Conservation (phyloP, 1,140 invertebrate species). For the Scylla paramamosain region DNA sequence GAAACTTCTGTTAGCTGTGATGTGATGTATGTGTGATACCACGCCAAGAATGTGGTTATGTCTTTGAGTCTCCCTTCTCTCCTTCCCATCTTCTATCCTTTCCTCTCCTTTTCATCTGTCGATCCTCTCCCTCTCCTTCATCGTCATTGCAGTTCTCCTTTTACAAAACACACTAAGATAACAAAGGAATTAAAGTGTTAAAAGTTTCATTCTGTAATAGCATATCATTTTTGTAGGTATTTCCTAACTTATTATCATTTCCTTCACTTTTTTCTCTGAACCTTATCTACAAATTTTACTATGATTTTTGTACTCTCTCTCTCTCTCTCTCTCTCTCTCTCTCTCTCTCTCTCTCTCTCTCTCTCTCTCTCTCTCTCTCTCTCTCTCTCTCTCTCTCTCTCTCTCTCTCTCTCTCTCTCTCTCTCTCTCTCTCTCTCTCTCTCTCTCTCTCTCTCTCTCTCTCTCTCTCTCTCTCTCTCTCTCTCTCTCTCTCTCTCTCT, state of each 20-base stretch:
- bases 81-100: not conserved
- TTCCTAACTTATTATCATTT: not conserved
- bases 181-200: too few relatives aligned
- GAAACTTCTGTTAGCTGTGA: conserved; percentile 35
- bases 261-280: not conserved
- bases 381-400: not conserved
- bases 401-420: conserved; percentile 44
- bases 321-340: not conserved
- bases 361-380: not conserved
- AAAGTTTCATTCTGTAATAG: too few relatives aligned
- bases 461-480: not conserved
- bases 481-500: not conserved
- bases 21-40: conserved; percentile 6
- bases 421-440: not conserved
- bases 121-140: not conserved
- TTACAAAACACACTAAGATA: too few relatives aligned
- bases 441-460: conserved; percentile 15
- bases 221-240: too few relatives aligned
- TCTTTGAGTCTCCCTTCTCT: not conserved
- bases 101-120: conserved; percentile 14
- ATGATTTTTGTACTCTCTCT: not conserved
- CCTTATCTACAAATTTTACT: not conserved
- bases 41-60: not conserved
- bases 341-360: not conserved
- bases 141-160: not conserved